Conservation (phyloP, 2,113 vertebrate species). For the Vicugna pacos region DNA sequence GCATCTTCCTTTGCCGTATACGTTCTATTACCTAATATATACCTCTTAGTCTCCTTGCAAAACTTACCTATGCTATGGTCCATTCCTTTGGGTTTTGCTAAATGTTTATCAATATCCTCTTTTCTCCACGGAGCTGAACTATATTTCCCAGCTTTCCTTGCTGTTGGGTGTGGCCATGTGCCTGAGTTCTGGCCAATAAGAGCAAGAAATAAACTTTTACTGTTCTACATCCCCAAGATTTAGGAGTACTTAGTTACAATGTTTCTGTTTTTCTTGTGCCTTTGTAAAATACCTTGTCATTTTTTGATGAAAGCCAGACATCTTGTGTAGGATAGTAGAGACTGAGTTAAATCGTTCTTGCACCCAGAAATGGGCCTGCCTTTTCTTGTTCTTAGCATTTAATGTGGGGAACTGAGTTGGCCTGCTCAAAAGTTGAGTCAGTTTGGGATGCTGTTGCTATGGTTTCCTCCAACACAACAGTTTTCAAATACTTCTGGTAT, state of each 20-base stretch:
- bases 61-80: neutral
- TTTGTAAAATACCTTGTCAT: neutral
- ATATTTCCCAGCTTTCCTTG: neutral
- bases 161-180: neutral
- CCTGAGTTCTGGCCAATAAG: neutral
- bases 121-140: neutral
- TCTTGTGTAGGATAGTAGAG: neutral
- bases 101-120: neutral
- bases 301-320: neutral
- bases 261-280: neutral
- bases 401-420: neutral
- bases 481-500: neutral
- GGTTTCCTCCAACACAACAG: neutral
- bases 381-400: constrained; percentile 12
- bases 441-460: neutral
- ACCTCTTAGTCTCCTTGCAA: neutral
- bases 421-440: neutral
- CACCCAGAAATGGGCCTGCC: neutral
- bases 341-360: neutral
- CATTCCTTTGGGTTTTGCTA: neutral
- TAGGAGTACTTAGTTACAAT: neutral
- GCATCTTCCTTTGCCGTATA: neutral
- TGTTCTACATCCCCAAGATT: neutral
- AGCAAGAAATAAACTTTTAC: constrained; percentile 1
- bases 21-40: neutral